Evolutionary conservation across 2,888 invertebrate genomes (phyloP).

Genomic region (Selenia dentaria): DNA sequence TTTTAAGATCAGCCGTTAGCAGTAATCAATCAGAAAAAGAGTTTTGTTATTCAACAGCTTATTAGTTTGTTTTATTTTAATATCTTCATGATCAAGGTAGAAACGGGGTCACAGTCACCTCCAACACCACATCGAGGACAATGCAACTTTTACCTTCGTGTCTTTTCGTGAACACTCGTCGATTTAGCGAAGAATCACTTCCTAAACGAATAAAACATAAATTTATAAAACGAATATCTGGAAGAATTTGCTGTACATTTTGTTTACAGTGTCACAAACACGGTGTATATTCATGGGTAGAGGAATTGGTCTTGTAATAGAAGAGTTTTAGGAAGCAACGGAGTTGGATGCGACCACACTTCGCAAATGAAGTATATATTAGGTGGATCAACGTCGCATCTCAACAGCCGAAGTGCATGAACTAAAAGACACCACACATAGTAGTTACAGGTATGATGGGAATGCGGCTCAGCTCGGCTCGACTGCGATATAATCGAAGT

Average conservation of each 20-base stretch:
- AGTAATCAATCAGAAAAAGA: constrained; percentile 30
- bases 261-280: constrained; percentile 57
- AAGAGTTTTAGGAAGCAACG: not conserved
- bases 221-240: constrained; percentile 30
- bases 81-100: constrained; percentile 15
- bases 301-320: constrained; percentile 17
- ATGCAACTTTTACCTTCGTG: constrained; percentile 66
- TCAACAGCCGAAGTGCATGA: constrained; percentile 9
- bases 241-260: constrained; percentile 70
- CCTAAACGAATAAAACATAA: constrained; percentile 59
- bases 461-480: constrained; percentile 88
- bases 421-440: constrained; percentile 17
- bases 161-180: constrained; percentile 64
- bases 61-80: constrained; percentile 18
- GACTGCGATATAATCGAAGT: constrained; percentile 91
- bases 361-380: not conserved
- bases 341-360: constrained; percentile 3
- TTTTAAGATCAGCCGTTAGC: constrained; percentile 8
- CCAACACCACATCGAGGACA: constrained; percentile 13
- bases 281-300: constrained; percentile 48
- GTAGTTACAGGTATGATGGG: constrained; percentile 96
- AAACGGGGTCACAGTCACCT: constrained; percentile 24
- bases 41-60: constrained; percentile 34
- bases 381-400: constrained; percentile 7
- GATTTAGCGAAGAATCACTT: constrained; percentile 51